A percentile compares a stretch with the other conserved stretches of the same genome.
Evolutionary conservation across 1,140 invertebrate species (phyloP).

Genomic region (Drosophila ogumai): DNA sequence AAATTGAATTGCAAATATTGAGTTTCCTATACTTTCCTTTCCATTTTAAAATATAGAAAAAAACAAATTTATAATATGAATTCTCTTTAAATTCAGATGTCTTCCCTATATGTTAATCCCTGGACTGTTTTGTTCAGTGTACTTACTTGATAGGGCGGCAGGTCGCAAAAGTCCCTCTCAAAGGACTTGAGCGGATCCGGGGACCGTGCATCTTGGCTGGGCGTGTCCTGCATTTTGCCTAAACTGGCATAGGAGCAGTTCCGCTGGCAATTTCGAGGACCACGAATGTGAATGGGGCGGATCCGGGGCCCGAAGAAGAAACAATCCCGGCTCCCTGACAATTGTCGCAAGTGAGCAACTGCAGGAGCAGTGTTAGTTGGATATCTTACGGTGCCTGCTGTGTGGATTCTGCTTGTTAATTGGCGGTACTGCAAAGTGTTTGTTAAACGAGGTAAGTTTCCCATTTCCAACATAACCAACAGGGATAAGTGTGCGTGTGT

Average conservation of each 20-base stretch:
- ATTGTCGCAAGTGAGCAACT: constrained; percentile 12
- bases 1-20: not conserved
- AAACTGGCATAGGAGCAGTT: constrained; percentile 53
- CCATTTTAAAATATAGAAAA: not conserved
- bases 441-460: constrained; percentile 56
- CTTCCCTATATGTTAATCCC: not conserved
- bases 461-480: constrained; percentile 50
- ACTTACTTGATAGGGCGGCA: constrained; percentile 68
- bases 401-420: constrained; percentile 39
- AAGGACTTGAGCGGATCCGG: constrained; percentile 40
- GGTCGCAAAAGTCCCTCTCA: constrained; percentile 56
- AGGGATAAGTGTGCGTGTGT: constrained; percentile 11
- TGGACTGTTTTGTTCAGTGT: constrained; percentile 15
- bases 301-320: constrained; percentile 9
- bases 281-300: constrained; percentile 21
- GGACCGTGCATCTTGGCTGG: constrained; percentile 44
- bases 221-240: constrained; percentile 54
- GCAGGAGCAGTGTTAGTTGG: constrained; percentile 28
- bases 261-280: constrained; percentile 9
- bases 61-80: not conserved
- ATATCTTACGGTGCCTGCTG: constrained; percentile 32
- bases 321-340: not conserved
- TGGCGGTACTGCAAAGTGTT: constrained; percentile 67
- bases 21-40: not conserved
- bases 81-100: not conserved